Conservation (phyloP, 2,888 invertebrate genomes). For the Yponomeuta malinellus region DNA sequence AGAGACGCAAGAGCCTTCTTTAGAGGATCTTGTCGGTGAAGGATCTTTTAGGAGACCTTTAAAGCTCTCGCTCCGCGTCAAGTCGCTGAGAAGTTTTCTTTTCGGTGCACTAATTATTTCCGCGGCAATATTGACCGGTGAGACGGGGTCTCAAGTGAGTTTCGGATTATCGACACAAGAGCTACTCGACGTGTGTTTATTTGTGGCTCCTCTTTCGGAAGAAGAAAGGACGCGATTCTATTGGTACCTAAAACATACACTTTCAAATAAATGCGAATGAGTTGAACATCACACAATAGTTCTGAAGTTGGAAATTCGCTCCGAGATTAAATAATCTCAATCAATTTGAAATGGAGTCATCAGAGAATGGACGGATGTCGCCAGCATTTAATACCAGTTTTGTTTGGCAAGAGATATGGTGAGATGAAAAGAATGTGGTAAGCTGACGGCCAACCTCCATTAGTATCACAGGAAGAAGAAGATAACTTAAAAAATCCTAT, state of each 20-base stretch:
- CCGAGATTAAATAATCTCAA: too few species aligned
- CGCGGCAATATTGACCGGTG: not conserved
- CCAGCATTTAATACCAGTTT: too few species aligned
- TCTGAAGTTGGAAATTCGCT: too few species aligned
- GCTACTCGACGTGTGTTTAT: not conserved
- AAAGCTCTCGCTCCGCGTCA: slow-evolving; percentile 33
- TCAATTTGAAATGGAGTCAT: too few species aligned
- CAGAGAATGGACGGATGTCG: too few species aligned
- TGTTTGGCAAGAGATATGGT: too few species aligned
- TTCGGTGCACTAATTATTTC: slow-evolving; percentile 11
- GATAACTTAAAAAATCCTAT: too few species aligned
- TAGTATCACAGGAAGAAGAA: too few species aligned
- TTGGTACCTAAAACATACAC: not conserved
- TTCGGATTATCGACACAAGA: not conserved
- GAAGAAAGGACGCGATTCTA: not conserved
- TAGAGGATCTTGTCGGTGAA: slow-evolving; percentile 56
- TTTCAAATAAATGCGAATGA: too few species aligned
- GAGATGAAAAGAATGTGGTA: too few species aligned
- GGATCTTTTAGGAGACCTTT: slow-evolving; percentile 57
- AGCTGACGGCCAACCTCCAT: too few species aligned
- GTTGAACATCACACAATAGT: too few species aligned
- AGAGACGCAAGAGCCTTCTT: slow-evolving; percentile 62
- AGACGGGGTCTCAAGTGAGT: not conserved
- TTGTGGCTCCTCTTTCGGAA: not conserved
- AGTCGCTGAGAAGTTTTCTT: slow-evolving; percentile 28